Base-by-base conservation (phyloP, 1,140 invertebrate species). In the Euwallacea similis region DNA sequence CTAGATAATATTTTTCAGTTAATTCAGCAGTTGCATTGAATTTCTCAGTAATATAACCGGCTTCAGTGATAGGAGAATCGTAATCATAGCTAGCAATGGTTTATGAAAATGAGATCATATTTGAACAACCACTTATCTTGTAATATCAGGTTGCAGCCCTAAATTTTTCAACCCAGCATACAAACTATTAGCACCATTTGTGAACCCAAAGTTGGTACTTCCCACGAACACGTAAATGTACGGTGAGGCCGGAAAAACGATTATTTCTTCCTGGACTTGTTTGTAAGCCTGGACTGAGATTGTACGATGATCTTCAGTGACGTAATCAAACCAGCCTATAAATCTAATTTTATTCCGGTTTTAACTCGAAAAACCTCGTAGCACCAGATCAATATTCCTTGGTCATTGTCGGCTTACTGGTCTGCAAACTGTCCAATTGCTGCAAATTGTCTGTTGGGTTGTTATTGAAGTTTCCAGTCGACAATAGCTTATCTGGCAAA, bases 221-320 rank as follows among this genome's bases (percentile, higher is more conserved):
- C 89, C 89, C 74, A 87, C 86, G 74, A 90, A 89, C 88, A 91
- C 90, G 80, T 89, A 90, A 72, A 89, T 85, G 78, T 88, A 89
- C 43, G 91, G 83, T 6, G 85, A 88, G 13, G 84, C 84, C 43
- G 85, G 76, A 67, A 64, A 79, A 13, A 15, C 64, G 8, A 81
- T 46, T 50, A 81, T 76, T 10, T 65, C 62, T 69, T 76, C 66
- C 13, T 53, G 55, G 0, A 73, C 66, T 8, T 7, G 10, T n/a
- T 46, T 7, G 47, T 68, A 73, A 33, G 10, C 62, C 44, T 63
- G 59, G 8, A 66, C 65, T 16, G 62, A 61, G 10, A 72, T 47
- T 4, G 66, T 69, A 63, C 77, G 72, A 65, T 80, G 78, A n/a
- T 70, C 61, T 66, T 78, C 77, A 0, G 72, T 69, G 71, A 75